Evolutionary conservation across 2,888 invertebrate genomes (phyloP).

Genomic region (Drosophila colorata): DNA sequence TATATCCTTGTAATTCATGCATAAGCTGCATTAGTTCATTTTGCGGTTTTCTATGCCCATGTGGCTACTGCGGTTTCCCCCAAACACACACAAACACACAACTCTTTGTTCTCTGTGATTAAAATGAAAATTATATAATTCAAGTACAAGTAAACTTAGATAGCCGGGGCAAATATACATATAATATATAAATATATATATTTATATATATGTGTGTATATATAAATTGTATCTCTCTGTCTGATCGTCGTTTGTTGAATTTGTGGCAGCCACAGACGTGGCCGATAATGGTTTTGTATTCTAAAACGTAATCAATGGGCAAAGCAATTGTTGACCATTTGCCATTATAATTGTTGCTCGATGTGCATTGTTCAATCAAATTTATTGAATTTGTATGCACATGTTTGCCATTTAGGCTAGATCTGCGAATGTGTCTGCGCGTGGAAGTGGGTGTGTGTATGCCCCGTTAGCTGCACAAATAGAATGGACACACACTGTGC

Average conservation of each 20-base stretch:
- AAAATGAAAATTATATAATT: constrained; percentile 20
- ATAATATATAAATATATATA: background rate
- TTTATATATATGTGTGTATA: background rate
- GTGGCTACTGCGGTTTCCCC: constrained; percentile 36
- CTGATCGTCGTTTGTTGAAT: constrained; percentile 6
- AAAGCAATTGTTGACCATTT: constrained; percentile 62
- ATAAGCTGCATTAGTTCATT: constrained; percentile 47
- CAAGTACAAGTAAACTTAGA: background rate
- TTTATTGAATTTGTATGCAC: constrained; percentile 47
- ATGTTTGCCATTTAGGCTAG: constrained; percentile 28
- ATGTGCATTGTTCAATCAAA: constrained; percentile 38
- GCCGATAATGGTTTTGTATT: constrained; percentile 37
- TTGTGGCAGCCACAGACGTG: constrained; percentile 19
- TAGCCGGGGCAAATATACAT: background rate
- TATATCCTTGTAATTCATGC: constrained; percentile 26
- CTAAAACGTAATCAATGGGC: constrained; percentile 52
- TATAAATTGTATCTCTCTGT: constrained; percentile 1
- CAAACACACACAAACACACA: background rate
- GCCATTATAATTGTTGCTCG: constrained; percentile 56
- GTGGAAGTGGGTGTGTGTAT: constrained; percentile 1
- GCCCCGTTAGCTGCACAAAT: constrained; percentile 14
- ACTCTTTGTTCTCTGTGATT: constrained; percentile 21
- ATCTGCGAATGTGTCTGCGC: background rate
- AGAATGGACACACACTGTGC: constrained; percentile 4
- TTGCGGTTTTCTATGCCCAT: constrained; percentile 45